Evolutionary conservation across 2,888 invertebrate genomes (phyloP), one percentile per base, ranked within the genome.

Genomic region (Chouioia cunea): DNA sequence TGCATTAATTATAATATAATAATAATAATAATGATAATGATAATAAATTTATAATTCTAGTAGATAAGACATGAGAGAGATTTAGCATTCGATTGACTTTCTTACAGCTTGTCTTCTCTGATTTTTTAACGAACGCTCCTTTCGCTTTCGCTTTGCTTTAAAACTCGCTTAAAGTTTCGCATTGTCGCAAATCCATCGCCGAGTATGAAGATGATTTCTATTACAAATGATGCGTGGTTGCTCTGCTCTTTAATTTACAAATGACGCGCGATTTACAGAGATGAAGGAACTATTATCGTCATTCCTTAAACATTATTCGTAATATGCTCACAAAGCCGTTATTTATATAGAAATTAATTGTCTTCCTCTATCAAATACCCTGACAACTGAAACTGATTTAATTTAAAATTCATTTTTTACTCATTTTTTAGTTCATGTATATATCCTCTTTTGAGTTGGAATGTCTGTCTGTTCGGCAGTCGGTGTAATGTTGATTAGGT

Each of bases 201-300:
- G 78, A 78, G 73, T 65, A 78, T 79, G 79, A 81, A 74, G 77
- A 81, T 81, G 78, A 77, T 76, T 77, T 74, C 77, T 79, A 80
- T 82, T 80, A 81, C 78, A 82, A 80, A 83, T 82, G 80, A 81
- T 73, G 73, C 65, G 71, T 71, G 73, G 80, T 78, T 78, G 78
- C 79, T 79, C 65, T 73, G 71, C 57, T 77, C 77, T 78, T 71
- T 77, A 77, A 76, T 74, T 73, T 73, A 73, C 73, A 83, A 79
- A 83, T 81, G 82, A 85, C 81, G 81, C 79, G 82, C 77, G 82
- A 83, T 84, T 82, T 83, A 83, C 83, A 83, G 79, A 79, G 79
- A 81, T 81, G 83, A 84, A 84, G 84, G 84, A 84, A 85, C 82
- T 83, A 71, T 74, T 74, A 81, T 78, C 79, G 79, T 80, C 80